Evolutionary conservation across 2,888 invertebrate species (phyloP).

Genomic region (Drosophila dives): DNA sequence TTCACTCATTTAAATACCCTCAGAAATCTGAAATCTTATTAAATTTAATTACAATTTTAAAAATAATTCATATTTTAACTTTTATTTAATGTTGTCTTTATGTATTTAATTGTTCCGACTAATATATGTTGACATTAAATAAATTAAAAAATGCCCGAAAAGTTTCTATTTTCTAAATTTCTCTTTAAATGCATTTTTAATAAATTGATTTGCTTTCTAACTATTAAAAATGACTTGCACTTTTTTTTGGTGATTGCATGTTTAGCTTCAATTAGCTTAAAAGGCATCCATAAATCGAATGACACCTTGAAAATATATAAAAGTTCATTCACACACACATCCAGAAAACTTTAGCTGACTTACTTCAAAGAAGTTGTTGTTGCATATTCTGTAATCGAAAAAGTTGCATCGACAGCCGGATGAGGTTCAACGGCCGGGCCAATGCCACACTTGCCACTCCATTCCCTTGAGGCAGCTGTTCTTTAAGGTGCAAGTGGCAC

Average conservation of each 20-base stretch:
- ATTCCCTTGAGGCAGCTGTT: slow-evolving; percentile 4
- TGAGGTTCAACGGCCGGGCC: slow-evolving; percentile 53
- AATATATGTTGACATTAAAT: neutral
- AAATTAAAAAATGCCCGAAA: neutral
- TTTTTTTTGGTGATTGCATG: neutral
- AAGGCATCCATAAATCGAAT: slow-evolving; percentile 1
- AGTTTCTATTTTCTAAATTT: neutral
- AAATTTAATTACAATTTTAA: neutral
- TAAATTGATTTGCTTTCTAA: neutral
- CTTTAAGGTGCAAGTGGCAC: slow-evolving; percentile 61
- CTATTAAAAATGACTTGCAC: neutral
- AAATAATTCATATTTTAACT: neutral
- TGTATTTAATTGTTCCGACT: neutral
- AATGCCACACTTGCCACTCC: slow-evolving; percentile 42
- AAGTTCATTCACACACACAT: neutral
- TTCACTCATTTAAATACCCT: too few relatives aligned
- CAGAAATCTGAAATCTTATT: neutral
- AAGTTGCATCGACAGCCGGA: slow-evolving; percentile 21
- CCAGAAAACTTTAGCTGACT: neutral
- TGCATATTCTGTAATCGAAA: slow-evolving; percentile 18
- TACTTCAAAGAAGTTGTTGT: slow-evolving; percentile 4
- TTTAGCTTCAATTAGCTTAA: neutral
- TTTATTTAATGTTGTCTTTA: neutral
- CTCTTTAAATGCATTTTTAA: neutral
- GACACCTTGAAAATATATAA: slow-evolving; percentile 56